Base-by-base conservation (phyloP, 2,888 invertebrate genomes). In the Dilophus febrilis region DNA sequence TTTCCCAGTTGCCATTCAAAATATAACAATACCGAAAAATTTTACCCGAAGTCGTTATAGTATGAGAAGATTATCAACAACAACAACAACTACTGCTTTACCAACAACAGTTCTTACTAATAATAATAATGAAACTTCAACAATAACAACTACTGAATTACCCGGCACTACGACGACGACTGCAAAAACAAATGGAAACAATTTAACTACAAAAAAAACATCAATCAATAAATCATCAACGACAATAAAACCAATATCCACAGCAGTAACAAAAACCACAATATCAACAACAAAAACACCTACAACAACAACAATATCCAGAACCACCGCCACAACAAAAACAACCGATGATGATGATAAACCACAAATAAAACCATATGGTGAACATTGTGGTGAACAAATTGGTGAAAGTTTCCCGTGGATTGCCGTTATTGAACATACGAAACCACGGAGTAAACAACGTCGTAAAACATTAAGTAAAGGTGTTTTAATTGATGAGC, bases 391-490 rank as follows among this genome's bases (percentile, higher is more conserved):
- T 37, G 44, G 44, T n/a, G 43, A 37, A 18, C 17, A 32, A 28
- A 42, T 40, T 33, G 37, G 38, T 35, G 42, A 45, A n/a, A 37
- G 40, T 31, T 26, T 42, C 35, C 49, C 49, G 4, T 49, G 48
- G 46, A 44, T 49, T 11, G 48, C 42, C 1, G 38, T 46, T 19
- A 43, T 49, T 18, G 48, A 46, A 16, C 49, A 49, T 12, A 44
- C 42, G 26, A 46, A 46, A 42, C 47, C 46, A 14, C 31, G 31
- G 2, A 37, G 34, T 11, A 29, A 26, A 35, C 40, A 40, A 30
- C 35, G 37, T 16, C 37, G 47, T 7, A 44, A 41, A 35, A 44
- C 48, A 10, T 30, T 49, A 7, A 49, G 49, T 26, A 49, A 49
- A 38, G 49, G 49, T 16, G 47, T 48, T 5, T 30, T 49, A 3